These are phyloP conservation scores for Leptinotarsa undecemlineata DNA, from an alignment of 1,140 invertebrate species.

Conservation along the genomic window DNA sequence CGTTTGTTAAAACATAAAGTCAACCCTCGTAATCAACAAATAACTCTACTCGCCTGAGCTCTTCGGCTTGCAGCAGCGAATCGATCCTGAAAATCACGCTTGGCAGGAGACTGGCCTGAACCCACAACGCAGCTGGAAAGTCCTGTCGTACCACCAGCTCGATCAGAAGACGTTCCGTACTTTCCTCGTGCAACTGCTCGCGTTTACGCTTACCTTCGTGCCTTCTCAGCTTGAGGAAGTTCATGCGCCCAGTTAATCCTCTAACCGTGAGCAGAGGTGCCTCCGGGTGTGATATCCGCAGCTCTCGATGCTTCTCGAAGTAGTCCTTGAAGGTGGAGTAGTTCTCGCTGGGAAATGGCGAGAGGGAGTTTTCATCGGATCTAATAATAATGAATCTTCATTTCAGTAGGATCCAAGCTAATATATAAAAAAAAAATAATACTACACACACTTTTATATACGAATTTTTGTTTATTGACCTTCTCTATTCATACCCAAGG, in stretches of 20 bases:
- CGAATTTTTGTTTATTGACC: too few species aligned
- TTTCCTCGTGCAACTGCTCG: conserved; percentile 59
- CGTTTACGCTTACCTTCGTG: conserved; percentile 56
- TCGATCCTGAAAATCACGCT: conserved; percentile 80
- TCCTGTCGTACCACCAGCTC: conserved; percentile 86
- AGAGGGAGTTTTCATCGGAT: conserved; percentile 75
- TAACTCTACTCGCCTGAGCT: conserved; percentile 62
- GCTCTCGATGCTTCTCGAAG: conserved; percentile 78
- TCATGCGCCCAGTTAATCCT: conserved; percentile 75
- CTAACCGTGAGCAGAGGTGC: conserved; percentile 92
- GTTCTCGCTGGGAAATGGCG: conserved; percentile 77
- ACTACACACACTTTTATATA: conserved; percentile 42
- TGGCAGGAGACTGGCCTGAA: conserved; percentile 86
- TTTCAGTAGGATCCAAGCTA: conserved; percentile 57
- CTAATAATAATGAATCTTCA: conserved; percentile 82
- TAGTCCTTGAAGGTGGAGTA: conserved; percentile 81
- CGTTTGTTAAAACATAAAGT: too few species aligned
- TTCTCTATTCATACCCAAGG: too few species aligned
- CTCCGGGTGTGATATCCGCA: conserved; percentile 68
- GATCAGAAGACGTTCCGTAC: conserved; percentile 83
- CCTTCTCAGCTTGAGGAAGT: conserved; percentile 58
- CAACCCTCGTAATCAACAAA: background rate
- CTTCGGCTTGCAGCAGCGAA: conserved; percentile 78
- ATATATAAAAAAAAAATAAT: background rate
- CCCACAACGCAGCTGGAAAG: conserved; percentile 87